Conservation (phyloP, 2,888 invertebrate genomes). For the Mesorhabditis sp. region DNA sequence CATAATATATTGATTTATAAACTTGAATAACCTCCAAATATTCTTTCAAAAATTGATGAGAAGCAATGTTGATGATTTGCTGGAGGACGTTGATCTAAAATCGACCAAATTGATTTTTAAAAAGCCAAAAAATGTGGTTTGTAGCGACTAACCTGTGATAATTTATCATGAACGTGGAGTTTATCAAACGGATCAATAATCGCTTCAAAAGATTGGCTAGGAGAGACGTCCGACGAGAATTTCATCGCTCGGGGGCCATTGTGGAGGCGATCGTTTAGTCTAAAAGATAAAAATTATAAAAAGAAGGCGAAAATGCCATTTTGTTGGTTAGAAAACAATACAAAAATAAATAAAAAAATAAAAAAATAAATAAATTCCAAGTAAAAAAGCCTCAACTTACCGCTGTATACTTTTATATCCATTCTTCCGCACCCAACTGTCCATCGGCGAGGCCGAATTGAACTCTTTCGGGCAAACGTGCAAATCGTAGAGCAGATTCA, state of each 20-base stretch:
- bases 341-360: too few relatives aligned
- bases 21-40: constrained; percentile 17
- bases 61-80: constrained; percentile 44
- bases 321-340: too few relatives aligned
- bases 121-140: background rate
- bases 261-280: constrained; percentile 42
- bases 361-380: too few relatives aligned
- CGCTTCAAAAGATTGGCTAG: constrained; percentile 70
- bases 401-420: constrained; percentile 77
- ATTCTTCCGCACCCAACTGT: constrained; percentile 86
- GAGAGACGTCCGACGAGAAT: constrained; percentile 31
- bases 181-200: constrained; percentile 82
- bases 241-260: constrained; percentile 32
- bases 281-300: too few relatives aligned
- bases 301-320: too few relatives aligned
- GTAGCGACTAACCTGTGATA: constrained; percentile 74
- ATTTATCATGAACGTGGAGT: constrained; percentile 84
- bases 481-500: constrained; percentile 81
- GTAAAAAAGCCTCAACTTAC: constrained; percentile 11
- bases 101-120: too few relatives aligned
- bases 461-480: constrained; percentile 65
- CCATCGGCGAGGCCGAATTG: constrained; percentile 70
- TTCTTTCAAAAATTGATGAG: constrained; percentile 38
- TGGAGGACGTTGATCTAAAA: constrained; percentile 48
- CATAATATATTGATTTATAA: background rate